These are phyloP conservation scores for Rhynchopsitta pachyrhyncha DNA, from an alignment of 2,113 vertebrate genomes.

Conservation along the genomic window DNA sequence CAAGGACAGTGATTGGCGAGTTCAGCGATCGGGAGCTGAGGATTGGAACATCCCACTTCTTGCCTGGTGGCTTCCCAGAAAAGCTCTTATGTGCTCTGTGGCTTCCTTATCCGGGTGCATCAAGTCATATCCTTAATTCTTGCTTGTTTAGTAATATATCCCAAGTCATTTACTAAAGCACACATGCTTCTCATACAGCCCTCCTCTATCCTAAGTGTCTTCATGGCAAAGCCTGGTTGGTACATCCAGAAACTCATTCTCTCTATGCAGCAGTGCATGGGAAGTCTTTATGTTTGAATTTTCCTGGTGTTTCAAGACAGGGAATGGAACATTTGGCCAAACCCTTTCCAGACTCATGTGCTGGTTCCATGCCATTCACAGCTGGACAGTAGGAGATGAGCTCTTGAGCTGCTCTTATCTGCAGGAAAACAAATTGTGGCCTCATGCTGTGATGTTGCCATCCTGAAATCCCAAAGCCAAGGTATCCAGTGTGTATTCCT, in stretches of 20 bases:
- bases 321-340: background rate
- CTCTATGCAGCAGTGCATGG: background rate
- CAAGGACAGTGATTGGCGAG: no score
- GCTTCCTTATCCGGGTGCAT: background rate
- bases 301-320: background rate
- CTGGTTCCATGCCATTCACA: background rate
- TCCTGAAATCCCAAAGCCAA: background rate
- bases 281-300: background rate
- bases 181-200: background rate
- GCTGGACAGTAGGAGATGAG: background rate
- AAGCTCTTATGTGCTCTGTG: background rate
- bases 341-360: background rate
- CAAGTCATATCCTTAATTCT: background rate
- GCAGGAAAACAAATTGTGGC: background rate
- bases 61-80: background rate
- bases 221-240: background rate
- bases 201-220: background rate
- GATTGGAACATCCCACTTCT: background rate
- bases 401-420: background rate
- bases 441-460: background rate
- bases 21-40: rapidly evolving
- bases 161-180: background rate
- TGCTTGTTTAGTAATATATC: background rate
- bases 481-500: background rate
- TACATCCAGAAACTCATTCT: background rate